A percentile compares a stretch with the other conserved stretches of the same genome.
Evolutionary conservation across 2,797 vertebrate species (phyloP).

Genomic region (Lacerta bilineata): DNA sequence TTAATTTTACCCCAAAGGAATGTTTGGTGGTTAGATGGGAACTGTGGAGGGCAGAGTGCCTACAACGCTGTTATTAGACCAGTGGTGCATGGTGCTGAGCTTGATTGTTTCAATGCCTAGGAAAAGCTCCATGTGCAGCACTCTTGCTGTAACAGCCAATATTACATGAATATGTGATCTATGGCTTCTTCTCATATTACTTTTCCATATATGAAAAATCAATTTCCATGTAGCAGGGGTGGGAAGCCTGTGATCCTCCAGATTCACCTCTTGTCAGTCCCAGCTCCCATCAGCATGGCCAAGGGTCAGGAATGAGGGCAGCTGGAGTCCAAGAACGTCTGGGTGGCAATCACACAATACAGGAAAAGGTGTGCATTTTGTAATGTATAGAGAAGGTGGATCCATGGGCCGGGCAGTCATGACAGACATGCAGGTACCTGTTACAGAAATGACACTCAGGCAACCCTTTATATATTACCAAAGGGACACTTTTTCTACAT

Average conservation of each 20-base stretch:
- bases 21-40: background rate
- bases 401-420: no score
- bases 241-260: background rate
- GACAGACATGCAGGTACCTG: background rate
- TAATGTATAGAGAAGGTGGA: background rate
- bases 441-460: background rate
- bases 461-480: background rate
- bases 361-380: background rate
- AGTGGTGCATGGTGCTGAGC: background rate
- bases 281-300: no score
- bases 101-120: background rate
- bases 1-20: background rate
- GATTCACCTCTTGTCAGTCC: no score
- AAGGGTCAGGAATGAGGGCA: no score
- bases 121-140: background rate
- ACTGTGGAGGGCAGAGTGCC: background rate
- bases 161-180: background rate
- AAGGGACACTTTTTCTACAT: no score
- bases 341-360: no score
- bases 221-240: background rate
- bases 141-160: background rate
- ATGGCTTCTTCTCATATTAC: background rate
- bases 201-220: background rate
- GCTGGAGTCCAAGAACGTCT: no score
- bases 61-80: slow-evolving; percentile 23